Percentiles rank a stretch among this genome's conserved stretches.
phyloP scores from a whole-genome alignment of 2,797 vertebrate genomes.

The Molossus molossus region DNA sequence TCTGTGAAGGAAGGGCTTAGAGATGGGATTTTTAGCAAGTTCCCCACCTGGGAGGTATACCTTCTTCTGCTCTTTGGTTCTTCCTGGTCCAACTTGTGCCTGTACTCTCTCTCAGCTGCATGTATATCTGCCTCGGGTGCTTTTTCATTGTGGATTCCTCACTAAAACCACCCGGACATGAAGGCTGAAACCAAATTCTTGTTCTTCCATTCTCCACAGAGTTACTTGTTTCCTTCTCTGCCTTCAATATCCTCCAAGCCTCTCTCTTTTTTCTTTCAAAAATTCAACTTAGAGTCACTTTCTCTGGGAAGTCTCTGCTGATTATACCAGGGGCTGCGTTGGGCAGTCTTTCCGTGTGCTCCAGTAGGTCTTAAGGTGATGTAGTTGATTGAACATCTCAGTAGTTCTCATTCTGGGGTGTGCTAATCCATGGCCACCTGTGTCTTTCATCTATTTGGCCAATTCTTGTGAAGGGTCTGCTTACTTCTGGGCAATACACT shows the following conservation, averaged over 20 bases:
- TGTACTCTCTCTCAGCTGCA: not conserved
- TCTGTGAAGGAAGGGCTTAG: not conserved
- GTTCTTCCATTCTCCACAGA: too few relatives aligned
- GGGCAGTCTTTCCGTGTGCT: too few relatives aligned
- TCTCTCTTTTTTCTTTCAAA: not conserved
- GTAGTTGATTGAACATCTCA: rapidly evolving
- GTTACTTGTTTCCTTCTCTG: not conserved
- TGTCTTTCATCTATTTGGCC: not conserved
- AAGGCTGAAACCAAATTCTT: not conserved
- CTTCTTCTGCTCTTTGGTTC: not conserved
- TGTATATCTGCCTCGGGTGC: rapidly evolving
- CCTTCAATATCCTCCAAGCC: not conserved
- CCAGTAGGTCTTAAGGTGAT: not conserved
- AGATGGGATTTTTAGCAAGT: not conserved
- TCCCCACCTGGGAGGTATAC: rapidly evolving
- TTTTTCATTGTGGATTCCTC: not conserved
- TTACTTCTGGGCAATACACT: not conserved
- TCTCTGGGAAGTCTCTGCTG: not conserved
- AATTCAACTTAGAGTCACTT: not conserved
- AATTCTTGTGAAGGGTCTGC: not conserved
- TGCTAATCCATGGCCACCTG: rapidly evolving
- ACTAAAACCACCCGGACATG: not conserved
- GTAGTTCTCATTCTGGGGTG: not conserved
- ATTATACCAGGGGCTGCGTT: not conserved
- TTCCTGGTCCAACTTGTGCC: not conserved